Evolutionary conservation across 2,888 invertebrate genomes (phyloP), one percentile per base, ranked within the genome.

Genomic region (Kuschelorhynchus macadamiae): DNA sequence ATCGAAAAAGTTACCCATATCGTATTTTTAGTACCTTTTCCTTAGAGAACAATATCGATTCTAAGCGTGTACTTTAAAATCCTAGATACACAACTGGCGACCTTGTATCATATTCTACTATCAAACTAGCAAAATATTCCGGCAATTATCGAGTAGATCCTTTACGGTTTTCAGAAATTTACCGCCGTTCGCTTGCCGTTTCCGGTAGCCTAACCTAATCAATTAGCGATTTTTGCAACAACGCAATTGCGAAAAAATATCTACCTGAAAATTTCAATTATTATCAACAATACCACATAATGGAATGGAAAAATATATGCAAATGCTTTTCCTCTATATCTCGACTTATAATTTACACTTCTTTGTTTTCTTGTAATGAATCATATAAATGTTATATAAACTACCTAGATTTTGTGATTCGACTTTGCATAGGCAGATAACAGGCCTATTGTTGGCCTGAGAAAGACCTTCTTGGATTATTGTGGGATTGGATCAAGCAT

Each of bases 351-450:
- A 61, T 55, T 61, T 41, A 61, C 49, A 61, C 50, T 47, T 61
- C 55, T 60, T 67, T 61, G 60, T 66, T 53, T 60, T 47, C 53
- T 55, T 25, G 17, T 50, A 52, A 57, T 66, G 66, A 66, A 59
- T 67, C 67, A 61, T 60, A 66, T 47, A 61, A 67, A 42, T 62
- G 56, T 67, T 67, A 67, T 67, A 67, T 67, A 67, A 67, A 67
- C 67, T 62, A 55, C 60, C 61, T 60, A 67, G 61, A 67, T 67
- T 67, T 56, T 62, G 32, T 50, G 56, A 57, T 64, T 16, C 32
- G 33, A 57, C 57, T 64, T 47, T 56, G 64, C 41, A 49, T 49
- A 56, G 56, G 21, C 42, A 56, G 55, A 56, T 57, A 56, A 57
- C 20, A 41, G 42, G 32, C 39, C 50, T 39, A 67, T 67, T 67